Base-by-base conservation (phyloP, 2,888 invertebrate genomes). In the Endotricha flammealis region DNA sequence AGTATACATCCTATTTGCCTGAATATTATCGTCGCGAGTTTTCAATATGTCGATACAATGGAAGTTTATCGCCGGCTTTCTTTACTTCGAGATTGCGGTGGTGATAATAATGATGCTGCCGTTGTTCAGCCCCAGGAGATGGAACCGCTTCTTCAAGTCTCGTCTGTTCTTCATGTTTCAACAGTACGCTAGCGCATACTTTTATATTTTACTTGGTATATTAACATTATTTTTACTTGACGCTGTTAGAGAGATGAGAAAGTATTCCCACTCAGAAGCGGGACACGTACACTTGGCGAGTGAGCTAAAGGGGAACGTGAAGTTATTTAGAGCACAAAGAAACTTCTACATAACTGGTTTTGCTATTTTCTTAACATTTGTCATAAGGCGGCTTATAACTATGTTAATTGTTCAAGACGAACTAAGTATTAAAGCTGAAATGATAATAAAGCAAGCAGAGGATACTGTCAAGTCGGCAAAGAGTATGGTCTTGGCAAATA, bases 311-410 rank as follows among this genome's bases (percentile, higher is more conserved):
- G 82, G 86, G 0, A 90, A 90, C 63, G 90, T 94, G 71, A 91
- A 92, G 51, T 75, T 94, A 34, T 94, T 94, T 67, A 75, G 94
- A 47, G 91, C 94, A 1, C 94, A 94, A 64, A 86, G 94, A 50
- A 94, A 94, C 71, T 91, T 93, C 60, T 94, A 94, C 71, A 93
- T 94, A 38, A 91, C 93, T 46, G 92, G 93, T 9, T 93, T 94
- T 71, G 88, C 93, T 6, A 88, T 94, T 44, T 92, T 93, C 55
- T 74, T 94, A 22, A 89, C 90, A 53, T 88, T 93, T 53, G 90
- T 93, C 1, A 89, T 93, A 38, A 88, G 90, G 13, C 88, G 92
- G 32, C 78, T 94, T 28, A 85, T 91, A 9, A 82, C 72, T 1
- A 86, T 94, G 71, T 85, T 94, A 37, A 88, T 91, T 2, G 85